phyloP scores from a whole-genome alignment of 2,113 vertebrate species.

The Apteryx mantelli region DNA sequence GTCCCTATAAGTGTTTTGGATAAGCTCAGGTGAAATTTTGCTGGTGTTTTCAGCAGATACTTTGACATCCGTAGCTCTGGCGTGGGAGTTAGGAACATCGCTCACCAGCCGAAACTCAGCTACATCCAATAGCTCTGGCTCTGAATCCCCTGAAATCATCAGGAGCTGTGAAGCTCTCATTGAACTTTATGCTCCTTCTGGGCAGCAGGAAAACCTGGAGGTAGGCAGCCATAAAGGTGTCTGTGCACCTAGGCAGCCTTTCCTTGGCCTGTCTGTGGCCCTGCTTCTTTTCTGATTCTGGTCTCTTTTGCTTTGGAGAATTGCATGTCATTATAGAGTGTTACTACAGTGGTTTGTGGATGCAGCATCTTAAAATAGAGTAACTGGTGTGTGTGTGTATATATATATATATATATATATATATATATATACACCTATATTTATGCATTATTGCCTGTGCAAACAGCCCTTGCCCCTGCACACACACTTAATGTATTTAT shows the following conservation, averaged over 20 bases:
- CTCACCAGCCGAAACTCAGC: not conserved
- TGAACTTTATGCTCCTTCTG: not conserved
- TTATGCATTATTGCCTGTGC: not conserved
- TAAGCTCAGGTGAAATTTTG: not conserved
- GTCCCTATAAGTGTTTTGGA: not conserved
- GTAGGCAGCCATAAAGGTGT: rapidly evolving
- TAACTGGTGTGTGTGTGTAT: too few species aligned
- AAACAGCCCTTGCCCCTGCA: rapidly evolving
- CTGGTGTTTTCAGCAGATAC: not conserved
- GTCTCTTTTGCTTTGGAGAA: not conserved
- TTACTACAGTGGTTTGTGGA: not conserved
- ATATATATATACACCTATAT: rapidly evolving
- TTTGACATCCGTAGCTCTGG: not conserved
- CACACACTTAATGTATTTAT: rapidly evolving
- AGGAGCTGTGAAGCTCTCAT: not conserved
- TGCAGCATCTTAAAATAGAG: not conserved
- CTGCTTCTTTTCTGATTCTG: not conserved
- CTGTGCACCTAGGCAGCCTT: rapidly evolving
- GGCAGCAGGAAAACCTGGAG: not conserved
- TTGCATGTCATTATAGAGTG: not conserved
- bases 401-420: rapidly evolving
- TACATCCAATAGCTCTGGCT: not conserved
- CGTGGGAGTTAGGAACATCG: not conserved
- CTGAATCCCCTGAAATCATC: not conserved
- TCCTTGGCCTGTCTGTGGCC: too few species aligned